Evolutionary conservation across 2,113 vertebrate genomes (phyloP).

Genomic region (Sphaerodactylus townsendi): DNA sequence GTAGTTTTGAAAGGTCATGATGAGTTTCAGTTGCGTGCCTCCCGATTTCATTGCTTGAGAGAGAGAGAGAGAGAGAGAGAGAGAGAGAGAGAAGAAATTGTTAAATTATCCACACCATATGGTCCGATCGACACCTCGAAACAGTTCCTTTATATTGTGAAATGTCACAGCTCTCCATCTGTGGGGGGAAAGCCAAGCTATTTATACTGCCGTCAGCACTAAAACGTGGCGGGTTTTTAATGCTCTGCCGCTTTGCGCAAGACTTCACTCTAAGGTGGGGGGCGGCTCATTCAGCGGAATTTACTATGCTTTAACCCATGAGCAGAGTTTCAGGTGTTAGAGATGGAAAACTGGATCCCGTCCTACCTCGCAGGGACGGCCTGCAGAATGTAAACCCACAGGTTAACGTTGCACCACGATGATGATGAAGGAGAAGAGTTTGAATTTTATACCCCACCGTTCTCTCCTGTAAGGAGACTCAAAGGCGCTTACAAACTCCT

Average conservation of each 20-base stretch:
- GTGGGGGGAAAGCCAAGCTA: not conserved
- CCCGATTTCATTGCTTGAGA: slow-evolving; percentile 96
- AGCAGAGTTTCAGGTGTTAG: no score
- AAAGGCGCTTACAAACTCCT: no score
- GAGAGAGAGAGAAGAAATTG: slow-evolving; percentile 16
- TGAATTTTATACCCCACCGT: no score
- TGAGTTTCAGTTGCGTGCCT: slow-evolving; percentile 97
- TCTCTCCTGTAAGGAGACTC: no score
- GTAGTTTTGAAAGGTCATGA: slow-evolving; percentile 99
- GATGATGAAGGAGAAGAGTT: no score
- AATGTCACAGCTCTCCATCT: not conserved
- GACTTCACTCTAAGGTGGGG: no score
- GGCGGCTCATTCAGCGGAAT: no score
- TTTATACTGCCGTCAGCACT: not conserved
- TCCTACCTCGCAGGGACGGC: no score
- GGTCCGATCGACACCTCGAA: not conserved
- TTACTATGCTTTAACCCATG: no score
- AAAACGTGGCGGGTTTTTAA: not conserved
- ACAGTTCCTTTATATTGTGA: not conserved
- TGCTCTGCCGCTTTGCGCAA: not conserved
- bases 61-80: slow-evolving; percentile 19
- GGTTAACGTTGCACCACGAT: no score
- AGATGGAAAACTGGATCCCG: no score
- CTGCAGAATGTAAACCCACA: no score
- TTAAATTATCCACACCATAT: slow-evolving; percentile 21